phyloP scores from a whole-genome alignment of 1,140 invertebrate species.

The Nymphalis io region DNA sequence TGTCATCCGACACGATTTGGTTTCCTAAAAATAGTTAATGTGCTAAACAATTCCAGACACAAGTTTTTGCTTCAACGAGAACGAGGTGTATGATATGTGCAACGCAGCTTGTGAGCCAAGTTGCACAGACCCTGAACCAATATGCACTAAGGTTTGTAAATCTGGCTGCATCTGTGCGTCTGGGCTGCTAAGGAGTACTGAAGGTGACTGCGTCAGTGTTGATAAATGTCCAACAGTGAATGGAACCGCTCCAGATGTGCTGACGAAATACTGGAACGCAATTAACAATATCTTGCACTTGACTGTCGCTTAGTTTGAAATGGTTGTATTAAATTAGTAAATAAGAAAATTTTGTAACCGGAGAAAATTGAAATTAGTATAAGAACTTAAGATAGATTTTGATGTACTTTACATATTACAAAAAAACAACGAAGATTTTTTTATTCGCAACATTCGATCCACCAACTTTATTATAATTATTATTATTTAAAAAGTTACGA shows the following conservation, averaged over 20 bases:
- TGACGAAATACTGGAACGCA: constrained; percentile 57
- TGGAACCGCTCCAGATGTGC: constrained; percentile 44
- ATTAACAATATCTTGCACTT: constrained; percentile 66
- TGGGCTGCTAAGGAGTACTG: constrained; percentile 52
- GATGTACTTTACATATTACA: no score
- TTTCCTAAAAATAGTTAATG: no score
- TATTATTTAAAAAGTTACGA: no score
- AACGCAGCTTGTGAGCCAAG: constrained; percentile 57
- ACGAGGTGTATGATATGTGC: constrained; percentile 66
- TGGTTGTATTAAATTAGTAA: no score
- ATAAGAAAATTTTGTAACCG: no score
- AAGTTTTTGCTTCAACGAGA: constrained; percentile 66
- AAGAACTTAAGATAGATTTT: no score
- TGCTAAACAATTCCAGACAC: constrained; percentile 19
- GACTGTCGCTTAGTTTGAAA: constrained; percentile 36
- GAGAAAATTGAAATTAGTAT: no score
- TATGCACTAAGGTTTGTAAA: constrained; percentile 52
- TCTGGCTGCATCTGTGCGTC: constrained; percentile 63
- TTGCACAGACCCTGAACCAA: constrained; percentile 46
- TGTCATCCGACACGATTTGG: no score
- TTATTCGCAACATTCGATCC: no score
- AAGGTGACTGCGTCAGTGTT: constrained; percentile 56
- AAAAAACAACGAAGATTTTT: no score
- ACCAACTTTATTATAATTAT: no score
- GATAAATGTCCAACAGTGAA: constrained; percentile 60